Evolutionary conservation across 2,888 invertebrate species (phyloP), one percentile per base, ranked within the genome.

Genomic region (Micoletzkya japonica): DNA sequence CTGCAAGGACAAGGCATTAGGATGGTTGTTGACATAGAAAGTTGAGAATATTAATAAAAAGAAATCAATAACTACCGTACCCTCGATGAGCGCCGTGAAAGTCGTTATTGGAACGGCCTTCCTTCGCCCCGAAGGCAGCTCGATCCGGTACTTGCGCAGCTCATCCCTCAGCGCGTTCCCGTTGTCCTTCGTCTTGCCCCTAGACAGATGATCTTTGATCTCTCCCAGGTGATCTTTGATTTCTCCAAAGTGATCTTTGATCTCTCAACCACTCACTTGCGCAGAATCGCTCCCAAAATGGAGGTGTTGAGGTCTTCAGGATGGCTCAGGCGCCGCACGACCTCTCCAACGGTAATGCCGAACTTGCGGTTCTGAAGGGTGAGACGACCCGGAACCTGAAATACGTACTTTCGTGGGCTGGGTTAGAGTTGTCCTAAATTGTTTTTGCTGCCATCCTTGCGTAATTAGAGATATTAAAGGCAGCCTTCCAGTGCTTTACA

Each of bases 251-350:
- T n/a, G n/a, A n/a, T n/a, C n/a, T n/a, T n/a, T n/a, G n/a, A n/a
- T n/a, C n/a, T n/a, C n/a, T n/a, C n/a, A n/a, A n/a, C n/a, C 10
- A n/a, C 67, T 67, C 57, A 67, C 67, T 57, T 67, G 28, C 57
- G 37, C 10, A 57, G 32, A 20, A n/a, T 28, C n/a, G 39, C 24
- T 3, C 57, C 67, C 20, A 67, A 57, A 17, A 67, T 14, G 57
- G 67, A 67, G 28, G 32, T n/a, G 28, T 67, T 67, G 44, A 67
- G 37, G 2, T 32, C 39, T n/a, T 67, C 67, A 32, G 67, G 67
- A 0, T 56, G 32, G 20, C 44, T 24, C 7, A 67, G 6, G 24
- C 54, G 44, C 14, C 67, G 39, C 37, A 34, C 14, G 3, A 56
- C 20, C 63, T 63, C 60, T 7, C 30, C 70, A 20, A 61, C 70